Conservation (phyloP, 2,888 invertebrate genomes). For the Andrena praecox region DNA sequence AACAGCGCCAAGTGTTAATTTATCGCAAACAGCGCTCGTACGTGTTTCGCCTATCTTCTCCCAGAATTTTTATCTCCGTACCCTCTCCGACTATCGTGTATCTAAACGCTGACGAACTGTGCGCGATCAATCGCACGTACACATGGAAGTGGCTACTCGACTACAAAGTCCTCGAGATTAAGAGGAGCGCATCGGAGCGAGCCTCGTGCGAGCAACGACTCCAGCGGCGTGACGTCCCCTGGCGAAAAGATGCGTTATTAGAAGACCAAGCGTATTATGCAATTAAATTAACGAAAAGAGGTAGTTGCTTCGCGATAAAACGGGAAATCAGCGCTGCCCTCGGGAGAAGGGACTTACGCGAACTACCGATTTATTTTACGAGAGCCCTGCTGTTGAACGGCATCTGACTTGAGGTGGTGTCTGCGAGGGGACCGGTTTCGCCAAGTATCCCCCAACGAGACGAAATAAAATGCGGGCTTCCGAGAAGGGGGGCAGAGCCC, state of each 20-base stretch:
- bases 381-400: background rate
- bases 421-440: constrained; percentile 49
- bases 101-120: too few species aligned
- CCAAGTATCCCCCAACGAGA: constrained; percentile 15
- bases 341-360: background rate
- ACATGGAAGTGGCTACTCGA: background rate
- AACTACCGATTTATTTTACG: background rate
- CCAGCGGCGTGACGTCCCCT: too few species aligned
- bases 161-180: constrained; percentile 12
- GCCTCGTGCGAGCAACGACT: too few species aligned
- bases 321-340: background rate
- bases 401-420: background rate
- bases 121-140: too few species aligned
- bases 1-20: too few species aligned
- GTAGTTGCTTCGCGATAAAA: constrained; percentile 32
- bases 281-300: constrained; percentile 1
- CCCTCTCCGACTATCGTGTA: too few species aligned
- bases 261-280: too few species aligned
- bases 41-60: too few species aligned
- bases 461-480: constrained; percentile 6
- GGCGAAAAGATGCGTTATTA: too few species aligned
- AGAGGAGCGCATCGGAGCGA: background rate
- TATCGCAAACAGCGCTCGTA: too few species aligned
- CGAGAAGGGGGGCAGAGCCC: constrained; percentile 43
- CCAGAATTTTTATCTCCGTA: too few species aligned